Evolutionary conservation across 2,113 vertebrate species (phyloP).

Genomic region (Haliaeetus leucogaster): DNA sequence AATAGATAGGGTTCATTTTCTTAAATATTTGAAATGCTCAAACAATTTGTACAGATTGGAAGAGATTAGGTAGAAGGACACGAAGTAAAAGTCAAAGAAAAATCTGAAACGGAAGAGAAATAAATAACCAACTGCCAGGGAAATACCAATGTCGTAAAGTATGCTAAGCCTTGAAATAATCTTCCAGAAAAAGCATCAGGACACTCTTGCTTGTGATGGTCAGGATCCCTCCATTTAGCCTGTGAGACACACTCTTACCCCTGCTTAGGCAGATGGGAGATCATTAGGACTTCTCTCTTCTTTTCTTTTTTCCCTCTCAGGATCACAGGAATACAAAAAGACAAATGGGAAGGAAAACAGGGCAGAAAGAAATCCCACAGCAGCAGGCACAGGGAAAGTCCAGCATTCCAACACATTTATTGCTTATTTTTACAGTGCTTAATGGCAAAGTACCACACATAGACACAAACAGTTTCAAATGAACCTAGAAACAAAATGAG

Average conservation of each 20-base stretch:
- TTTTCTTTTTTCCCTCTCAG: not conserved
- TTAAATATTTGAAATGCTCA: not conserved
- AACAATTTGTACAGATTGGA: not conserved
- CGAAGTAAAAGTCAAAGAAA: not conserved
- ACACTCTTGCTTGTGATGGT: not conserved
- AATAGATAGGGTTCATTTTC: not conserved
- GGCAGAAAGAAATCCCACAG: conserved; percentile 12
- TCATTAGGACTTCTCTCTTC: not conserved
- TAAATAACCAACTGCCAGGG: not conserved
- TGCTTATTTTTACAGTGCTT: conserved; percentile 47
- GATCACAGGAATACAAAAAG: not conserved
- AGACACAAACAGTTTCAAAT: conserved; percentile 22
- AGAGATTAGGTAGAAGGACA: not conserved
- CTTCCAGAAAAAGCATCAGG: not conserved
- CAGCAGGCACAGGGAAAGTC: not conserved
- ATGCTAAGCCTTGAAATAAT: not conserved
- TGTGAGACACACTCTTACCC: rapidly evolving
- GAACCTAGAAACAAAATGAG: conserved; percentile 11
- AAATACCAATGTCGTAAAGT: not conserved
- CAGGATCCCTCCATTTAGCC: not conserved
- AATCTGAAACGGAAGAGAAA: not conserved
- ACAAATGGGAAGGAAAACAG: not conserved
- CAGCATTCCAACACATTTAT: conserved; percentile 45
- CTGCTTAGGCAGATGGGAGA: not conserved
- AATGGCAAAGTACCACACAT: conserved; percentile 10